Base-by-base conservation (phyloP, 2,888 invertebrate species). In the Trichopria drosophilae region DNA sequence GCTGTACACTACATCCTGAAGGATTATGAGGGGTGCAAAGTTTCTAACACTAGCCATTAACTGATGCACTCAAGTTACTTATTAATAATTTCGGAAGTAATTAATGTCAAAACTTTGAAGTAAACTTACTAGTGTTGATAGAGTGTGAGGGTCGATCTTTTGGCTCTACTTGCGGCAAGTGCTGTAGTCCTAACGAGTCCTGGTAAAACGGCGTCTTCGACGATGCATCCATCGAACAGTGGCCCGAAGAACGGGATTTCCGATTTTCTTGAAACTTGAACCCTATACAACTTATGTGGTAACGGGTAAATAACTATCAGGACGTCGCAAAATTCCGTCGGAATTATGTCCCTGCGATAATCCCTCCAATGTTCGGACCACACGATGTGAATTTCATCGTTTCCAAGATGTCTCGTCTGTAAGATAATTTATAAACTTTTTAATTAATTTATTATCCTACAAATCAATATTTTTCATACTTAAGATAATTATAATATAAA, bases 261-360 rank as follows among this genome's bases (percentile, higher is more conserved):
- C 1, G 69, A 53, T 47, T 75, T 75, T 64, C 91, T 83, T 59
- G 89, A 85, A 51, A 96, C 88, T 53, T 94, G 93, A 63, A 94
- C 87, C 52, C 96, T 82, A 75, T 89, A 90, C 52, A 97, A 79
- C 43, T 89, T 87, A 68, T 90, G 90, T 42, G 86, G 83, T 65
- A 97, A 79, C 3, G 98, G 97, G 80, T 99, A 98, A 66, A 99
- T 90, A 35, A 89, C 91, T 69, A 99, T 93, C 54, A 99, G 84
- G 57, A 99, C 93, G 80, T 99, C 99, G 76, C 97, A 98, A 82
- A 99, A 99, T 79, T 99, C 97, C 9, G 99, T 99, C 45, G 98
- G 96, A 71, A 99, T 88, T 65, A 97, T 96, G 71, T 95, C 95
- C 48, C 97, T 84, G 51, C 95, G 84, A 80, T 99, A 99, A 70